Base-by-base conservation (phyloP, 2,888 invertebrate species). In the Caradrina kadenii region DNA sequence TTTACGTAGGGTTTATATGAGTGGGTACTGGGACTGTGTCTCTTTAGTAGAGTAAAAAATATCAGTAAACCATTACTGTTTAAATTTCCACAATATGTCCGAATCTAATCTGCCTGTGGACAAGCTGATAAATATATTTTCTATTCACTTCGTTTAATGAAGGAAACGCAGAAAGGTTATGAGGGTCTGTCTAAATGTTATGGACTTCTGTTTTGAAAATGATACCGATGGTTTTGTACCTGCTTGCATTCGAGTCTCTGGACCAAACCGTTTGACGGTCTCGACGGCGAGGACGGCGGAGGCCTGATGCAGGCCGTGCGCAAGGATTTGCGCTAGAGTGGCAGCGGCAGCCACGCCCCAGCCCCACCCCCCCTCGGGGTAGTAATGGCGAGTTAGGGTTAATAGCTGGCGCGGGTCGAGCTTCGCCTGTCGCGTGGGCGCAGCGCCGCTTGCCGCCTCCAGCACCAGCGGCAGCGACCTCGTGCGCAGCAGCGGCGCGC, bases 351-450 rank as follows among this genome's bases (percentile, higher is more conserved):
- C 96, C 63, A 98, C 97, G 63, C 98, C 96, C 98, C 98, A 98
- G 8, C 98, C 98, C 98, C 98, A 98, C 0, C 98, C 98, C 10
- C 98, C 98, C 92, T 98, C 98, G 45, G 98, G 98, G 92, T 98
- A 98, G 93, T 98, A 98, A 88, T 98, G 98, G 86, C 98, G 97
- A 80, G 97, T 97, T 80, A 97, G 96, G 11, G 97, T 97, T 67
- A 97, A 95, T 83, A 97, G 92, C 73, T 96, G 96, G 73, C 96
- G 96, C 52, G 96, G 96, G 90, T 95, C 96, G 89, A 95, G 95
- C 90, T 90, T 96, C 89, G 92, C 89, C 90, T 92, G 93, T 87
- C 92, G 94, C 89, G 93, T 88, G 84, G 95, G 95, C 80, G 95
- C 95, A 76, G 93, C 90, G 74, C 91, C 93, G 85, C 93, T 96